Conservation (phyloP, 2,888 invertebrate genomes). For the Coenonympha glycerion region DNA sequence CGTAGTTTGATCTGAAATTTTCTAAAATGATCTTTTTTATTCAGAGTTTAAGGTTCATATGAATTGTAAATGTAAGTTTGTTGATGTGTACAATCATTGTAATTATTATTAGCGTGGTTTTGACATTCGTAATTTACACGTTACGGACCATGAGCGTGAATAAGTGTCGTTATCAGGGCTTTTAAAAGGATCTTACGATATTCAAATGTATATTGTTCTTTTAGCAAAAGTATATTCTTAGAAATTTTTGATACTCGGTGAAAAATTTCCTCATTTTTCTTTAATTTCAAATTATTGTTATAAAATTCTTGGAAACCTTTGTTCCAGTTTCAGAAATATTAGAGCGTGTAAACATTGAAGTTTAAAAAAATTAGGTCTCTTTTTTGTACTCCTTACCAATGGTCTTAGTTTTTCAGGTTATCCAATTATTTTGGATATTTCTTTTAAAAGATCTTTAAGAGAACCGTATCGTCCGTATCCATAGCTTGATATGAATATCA, state of each 20-base stretch:
- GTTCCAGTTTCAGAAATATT: background rate
- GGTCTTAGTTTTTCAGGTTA: too few relatives aligned
- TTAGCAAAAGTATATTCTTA: conserved; percentile 24
- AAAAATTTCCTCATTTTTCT: background rate
- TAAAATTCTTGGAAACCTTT: background rate
- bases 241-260: conserved; percentile 12
- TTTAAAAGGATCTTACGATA: conserved; percentile 49
- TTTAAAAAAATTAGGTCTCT: too few relatives aligned
- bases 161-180: conserved; percentile 51
- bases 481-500: too few relatives aligned
- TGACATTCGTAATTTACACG: conserved; percentile 50
- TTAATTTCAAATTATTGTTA: background rate
- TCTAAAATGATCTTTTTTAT: conserved; percentile 27
- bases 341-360: background rate
- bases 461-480: too few relatives aligned
- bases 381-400: too few relatives aligned
- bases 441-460: too few relatives aligned
- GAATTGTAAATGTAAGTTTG: conserved; percentile 7
- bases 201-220: conserved; percentile 56
- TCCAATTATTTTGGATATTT: too few relatives aligned
- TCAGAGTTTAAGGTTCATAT: conserved; percentile 13
- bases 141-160: conserved; percentile 49
- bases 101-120: conserved; percentile 56
- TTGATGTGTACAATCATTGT: conserved; percentile 37
- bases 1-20: background rate